Evolutionary conservation across 1,140 invertebrate genomes (phyloP), one percentile per base, ranked within the genome.

Genomic region (Hylaeus volcanicus): DNA sequence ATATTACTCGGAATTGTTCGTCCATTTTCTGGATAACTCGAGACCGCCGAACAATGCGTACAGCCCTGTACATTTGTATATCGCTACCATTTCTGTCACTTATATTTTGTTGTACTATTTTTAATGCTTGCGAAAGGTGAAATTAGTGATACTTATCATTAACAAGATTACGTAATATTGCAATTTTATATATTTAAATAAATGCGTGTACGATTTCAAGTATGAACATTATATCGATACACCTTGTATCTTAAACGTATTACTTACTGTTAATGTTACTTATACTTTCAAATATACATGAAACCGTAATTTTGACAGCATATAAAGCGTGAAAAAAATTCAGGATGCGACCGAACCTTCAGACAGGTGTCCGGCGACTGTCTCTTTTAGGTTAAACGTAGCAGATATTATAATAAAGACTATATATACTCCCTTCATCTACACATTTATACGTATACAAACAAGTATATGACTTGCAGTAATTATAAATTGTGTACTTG

Each of bases 211-310:
- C 45, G 14, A 14, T 61, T 39, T 73, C 61, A 73, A 61, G 43
- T 26, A 63, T 63, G n/a, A 53, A 14, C 26, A 63, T 51, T 45
- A 39, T 11, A n/a, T 60, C 12, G 37, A 51, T 51, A 14, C 15
- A 4, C 45, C 51, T 41, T 51, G 2, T 2, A 55, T 6, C 11
- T 61, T 8, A 64, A 51, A 9, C 41, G 14, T 9, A 9, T 64
- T 73, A 79, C 77, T 79, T 65, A 79, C 77, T 79, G n/a, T 70
- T 79, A 12, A 12, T 1, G 4, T 39, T 64, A n/a, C 39, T 61
- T 39, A 45, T 64, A n/a, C 39, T 61, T 39, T 56, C 14, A 74
- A 79, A 12, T 26, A 37, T 74, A 8, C 41, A 56, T 65, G 2
- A 71, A 78, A 78, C 37, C 5, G 39, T 26, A 53, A 70, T 51